phyloP scores from a whole-genome alignment of 2,888 invertebrate species.

The Graphium colonna region DNA sequence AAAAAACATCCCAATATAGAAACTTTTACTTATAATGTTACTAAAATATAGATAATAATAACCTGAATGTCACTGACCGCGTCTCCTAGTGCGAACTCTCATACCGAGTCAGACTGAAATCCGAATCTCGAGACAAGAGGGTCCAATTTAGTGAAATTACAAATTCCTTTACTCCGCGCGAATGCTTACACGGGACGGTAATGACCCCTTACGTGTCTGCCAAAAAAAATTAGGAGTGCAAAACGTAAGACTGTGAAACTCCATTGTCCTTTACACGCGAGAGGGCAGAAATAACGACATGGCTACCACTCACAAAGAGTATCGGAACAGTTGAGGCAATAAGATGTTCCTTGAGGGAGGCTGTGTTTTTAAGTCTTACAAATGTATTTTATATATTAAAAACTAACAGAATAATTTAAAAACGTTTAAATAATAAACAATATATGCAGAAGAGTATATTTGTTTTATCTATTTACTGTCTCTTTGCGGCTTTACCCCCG shows the following conservation, averaged over 20 bases:
- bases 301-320: conserved; percentile 46
- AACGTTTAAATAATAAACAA: background rate
- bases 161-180: conserved; percentile 10
- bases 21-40: too few relatives aligned
- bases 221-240: conserved; percentile 26
- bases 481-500: too few relatives aligned
- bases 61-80: too few relatives aligned
- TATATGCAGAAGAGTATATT: too few relatives aligned
- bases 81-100: too few relatives aligned
- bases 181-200: conserved; percentile 10
- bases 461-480: too few relatives aligned
- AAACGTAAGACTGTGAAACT: conserved; percentile 32
- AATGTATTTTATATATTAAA: too few relatives aligned
- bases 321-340: conserved; percentile 26
- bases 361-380: conserved; percentile 19
- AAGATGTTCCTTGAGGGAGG: conserved; percentile 37
- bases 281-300: conserved; percentile 65
- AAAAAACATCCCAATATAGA: too few relatives aligned
- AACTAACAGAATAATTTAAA: too few relatives aligned
- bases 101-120: too few relatives aligned
- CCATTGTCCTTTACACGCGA: conserved; percentile 51
- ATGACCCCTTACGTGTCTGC: conserved; percentile 10
- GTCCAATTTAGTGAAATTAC: conserved; percentile 11
- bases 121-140: background rate
- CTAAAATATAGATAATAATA: too few relatives aligned